These are phyloP conservation scores for Centropristis striata DNA, from an alignment of 2,113 vertebrate genomes.

Conservation along the genomic window DNA sequence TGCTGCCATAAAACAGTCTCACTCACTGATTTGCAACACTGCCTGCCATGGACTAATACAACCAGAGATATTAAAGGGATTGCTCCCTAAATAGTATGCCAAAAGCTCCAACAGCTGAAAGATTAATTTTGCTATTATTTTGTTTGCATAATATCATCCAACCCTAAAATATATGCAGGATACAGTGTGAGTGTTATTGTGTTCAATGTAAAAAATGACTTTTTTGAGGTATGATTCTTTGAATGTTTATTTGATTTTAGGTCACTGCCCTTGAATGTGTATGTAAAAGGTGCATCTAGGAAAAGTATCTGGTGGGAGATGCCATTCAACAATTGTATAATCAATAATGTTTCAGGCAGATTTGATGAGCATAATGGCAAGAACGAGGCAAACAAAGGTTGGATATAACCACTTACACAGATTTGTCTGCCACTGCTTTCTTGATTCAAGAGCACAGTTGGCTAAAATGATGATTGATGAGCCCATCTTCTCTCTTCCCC, in stretches of 20 bases:
- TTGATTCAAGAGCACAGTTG: constrained; percentile 57
- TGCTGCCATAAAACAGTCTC: constrained; percentile 9
- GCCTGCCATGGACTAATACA: constrained; percentile 10
- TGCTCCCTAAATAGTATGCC: background rate
- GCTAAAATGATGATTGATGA: constrained; percentile 77
- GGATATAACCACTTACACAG: constrained; percentile 1
- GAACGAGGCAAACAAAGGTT: constrained; percentile 28
- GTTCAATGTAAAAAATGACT: background rate
- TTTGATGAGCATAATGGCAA: constrained; percentile 8
- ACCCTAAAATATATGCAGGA: background rate
- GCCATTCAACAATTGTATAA: background rate
- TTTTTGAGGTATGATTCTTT: background rate
- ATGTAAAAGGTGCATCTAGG: background rate
- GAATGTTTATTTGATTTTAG: background rate
- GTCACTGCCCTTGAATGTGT: background rate
- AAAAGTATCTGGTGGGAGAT: background rate
- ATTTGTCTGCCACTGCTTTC: constrained; percentile 37
- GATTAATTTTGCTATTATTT: background rate
- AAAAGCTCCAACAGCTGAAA: constrained; percentile 6
- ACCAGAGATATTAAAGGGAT: background rate
- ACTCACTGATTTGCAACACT: constrained; percentile 35
- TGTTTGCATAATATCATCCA: background rate
- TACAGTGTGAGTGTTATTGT: background rate
- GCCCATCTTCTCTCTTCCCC: constrained; percentile 55
- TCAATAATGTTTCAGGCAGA: constrained; percentile 10